Conservation (phyloP, 2,888 invertebrate genomes). For the Belgica antarctica region DNA sequence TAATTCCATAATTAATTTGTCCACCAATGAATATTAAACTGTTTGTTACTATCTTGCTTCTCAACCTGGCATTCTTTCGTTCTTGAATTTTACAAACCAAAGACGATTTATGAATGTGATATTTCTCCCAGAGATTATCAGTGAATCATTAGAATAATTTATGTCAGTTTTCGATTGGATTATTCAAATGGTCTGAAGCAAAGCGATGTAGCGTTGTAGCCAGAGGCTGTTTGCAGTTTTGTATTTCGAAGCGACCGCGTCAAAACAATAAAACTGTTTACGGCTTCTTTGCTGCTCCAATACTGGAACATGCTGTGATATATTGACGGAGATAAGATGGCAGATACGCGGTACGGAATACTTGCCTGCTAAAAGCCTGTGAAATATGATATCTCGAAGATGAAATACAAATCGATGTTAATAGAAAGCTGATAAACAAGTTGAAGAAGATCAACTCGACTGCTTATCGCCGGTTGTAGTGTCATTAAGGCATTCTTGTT, state of each 20-base stretch:
- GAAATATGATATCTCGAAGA: slow-evolving; percentile 19
- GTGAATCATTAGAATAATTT: slow-evolving; percentile 42
- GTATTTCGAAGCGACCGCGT: slow-evolving; percentile 11
- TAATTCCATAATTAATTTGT: slow-evolving; percentile 44
- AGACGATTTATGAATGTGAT: background rate
- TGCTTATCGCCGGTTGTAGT: too few species aligned
- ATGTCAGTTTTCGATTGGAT: slow-evolving; percentile 39
- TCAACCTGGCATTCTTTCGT: background rate
- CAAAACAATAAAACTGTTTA: slow-evolving; percentile 26
- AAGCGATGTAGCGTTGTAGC: background rate
- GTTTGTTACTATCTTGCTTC: background rate
- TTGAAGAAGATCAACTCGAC: slow-evolving; percentile 2
- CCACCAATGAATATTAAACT: slow-evolving; percentile 39
- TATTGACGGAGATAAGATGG: slow-evolving; percentile 1
- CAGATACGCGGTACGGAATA: background rate
- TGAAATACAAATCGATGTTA: slow-evolving; percentile 7
- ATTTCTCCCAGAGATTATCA: slow-evolving; percentile 9
- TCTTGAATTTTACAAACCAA: too few species aligned
- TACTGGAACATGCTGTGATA: slow-evolving; percentile 2
- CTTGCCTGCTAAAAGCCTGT: background rate
- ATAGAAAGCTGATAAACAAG: slow-evolving; percentile 15
- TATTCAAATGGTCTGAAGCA: slow-evolving; percentile 7
- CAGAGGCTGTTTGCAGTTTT: background rate
- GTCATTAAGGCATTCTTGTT: too few species aligned
- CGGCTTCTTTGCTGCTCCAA: background rate